Conservation (phyloP, 2,113 vertebrate species). For the Cyphomyrus plagiostoma region DNA sequence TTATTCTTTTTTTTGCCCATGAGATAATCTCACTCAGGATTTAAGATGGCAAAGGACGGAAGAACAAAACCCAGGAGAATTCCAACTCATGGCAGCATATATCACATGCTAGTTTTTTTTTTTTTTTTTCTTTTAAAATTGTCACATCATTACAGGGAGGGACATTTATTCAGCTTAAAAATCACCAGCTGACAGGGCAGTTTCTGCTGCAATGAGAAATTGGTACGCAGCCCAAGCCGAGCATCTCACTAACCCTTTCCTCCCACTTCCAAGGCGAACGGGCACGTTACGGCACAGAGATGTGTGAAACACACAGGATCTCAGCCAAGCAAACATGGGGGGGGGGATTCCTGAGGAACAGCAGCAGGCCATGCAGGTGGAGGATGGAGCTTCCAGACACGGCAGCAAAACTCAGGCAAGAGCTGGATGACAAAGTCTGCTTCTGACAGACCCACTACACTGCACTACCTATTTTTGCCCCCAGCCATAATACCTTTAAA, state of each 20-base stretch:
- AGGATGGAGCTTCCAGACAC: neutral
- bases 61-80: neutral
- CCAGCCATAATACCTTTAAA: neutral
- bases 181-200: neutral
- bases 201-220: neutral
- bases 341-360: neutral
- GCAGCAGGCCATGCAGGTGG: neutral
- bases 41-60: neutral
- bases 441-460: neutral
- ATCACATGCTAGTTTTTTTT: neutral
- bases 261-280: neutral
- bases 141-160: neutral
- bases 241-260: neutral
- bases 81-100: neutral
- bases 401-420: neutral
- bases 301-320: neutral
- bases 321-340: neutral
- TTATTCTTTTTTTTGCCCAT: neutral
- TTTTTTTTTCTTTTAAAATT: neutral
- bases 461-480: neutral
- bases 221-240: neutral
- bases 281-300: neutral
- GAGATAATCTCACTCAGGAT: neutral
- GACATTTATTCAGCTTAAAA: neutral
- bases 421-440: neutral